phyloP scores from a whole-genome alignment of 2,113 vertebrate species.

The Chlorocebus sabaeus region DNA sequence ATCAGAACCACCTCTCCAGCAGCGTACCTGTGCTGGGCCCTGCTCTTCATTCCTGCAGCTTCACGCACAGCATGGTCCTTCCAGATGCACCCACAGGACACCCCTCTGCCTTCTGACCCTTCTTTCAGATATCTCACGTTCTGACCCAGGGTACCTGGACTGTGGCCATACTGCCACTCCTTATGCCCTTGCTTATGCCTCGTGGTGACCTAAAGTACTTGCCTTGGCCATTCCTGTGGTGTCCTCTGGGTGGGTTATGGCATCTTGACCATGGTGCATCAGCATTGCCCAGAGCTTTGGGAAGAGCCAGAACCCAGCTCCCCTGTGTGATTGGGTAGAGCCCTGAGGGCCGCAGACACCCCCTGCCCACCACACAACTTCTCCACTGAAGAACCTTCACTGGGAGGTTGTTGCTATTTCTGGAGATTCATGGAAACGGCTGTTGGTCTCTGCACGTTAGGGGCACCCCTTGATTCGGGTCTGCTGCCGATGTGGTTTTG shows the following conservation, averaged over 20 bases:
- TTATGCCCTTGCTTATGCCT: neutral
- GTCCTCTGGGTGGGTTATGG: neutral
- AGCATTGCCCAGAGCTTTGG: neutral
- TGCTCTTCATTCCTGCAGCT: neutral
- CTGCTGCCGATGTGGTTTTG: neutral
- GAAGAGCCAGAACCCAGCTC: no score
- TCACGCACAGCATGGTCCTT: no score
- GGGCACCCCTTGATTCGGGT: neutral
- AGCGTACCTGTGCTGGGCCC: neutral
- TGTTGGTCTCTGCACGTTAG: neutral
- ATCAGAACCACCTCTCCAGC: neutral
- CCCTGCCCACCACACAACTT: neutral
- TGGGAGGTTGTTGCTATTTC: neutral
- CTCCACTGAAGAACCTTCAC: no score
- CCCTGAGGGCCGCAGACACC: neutral
- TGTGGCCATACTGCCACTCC: neutral
- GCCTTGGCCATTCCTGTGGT: neutral
- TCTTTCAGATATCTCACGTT: neutral
- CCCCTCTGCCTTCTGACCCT: neutral
- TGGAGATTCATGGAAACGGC: no score
- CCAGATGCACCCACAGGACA: no score
- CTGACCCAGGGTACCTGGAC: neutral
- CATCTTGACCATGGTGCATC: neutral
- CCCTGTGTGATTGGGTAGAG: neutral
- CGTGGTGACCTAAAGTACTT: neutral